A percentile compares a stretch with the other conserved stretches of the same genome.
Evolutionary conservation across 2,113 vertebrate genomes (phyloP).

Genomic region (Cygnus atratus): DNA sequence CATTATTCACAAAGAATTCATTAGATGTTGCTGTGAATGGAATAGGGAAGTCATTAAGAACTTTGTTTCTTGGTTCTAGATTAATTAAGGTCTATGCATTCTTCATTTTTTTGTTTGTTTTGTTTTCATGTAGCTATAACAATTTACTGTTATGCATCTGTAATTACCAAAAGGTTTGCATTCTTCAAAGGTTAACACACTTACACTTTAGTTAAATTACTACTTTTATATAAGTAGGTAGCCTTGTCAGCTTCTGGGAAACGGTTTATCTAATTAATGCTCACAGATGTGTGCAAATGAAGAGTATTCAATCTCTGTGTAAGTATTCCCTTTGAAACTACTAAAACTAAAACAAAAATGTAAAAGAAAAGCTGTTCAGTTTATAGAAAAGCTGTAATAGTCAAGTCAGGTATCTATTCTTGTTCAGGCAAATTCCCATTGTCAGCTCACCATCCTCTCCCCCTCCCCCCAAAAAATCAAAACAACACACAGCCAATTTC

Average conservation of each 20-base stretch:
- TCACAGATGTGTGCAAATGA: not conserved
- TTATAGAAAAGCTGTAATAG: not conserved
- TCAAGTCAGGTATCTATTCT: not conserved
- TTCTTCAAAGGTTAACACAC: not conserved
- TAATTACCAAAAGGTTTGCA: not conserved
- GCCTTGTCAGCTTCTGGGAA: not conserved
- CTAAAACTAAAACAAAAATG: not conserved
- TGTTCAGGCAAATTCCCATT: not conserved
- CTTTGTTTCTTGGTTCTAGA: not conserved
- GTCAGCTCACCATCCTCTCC: no score
- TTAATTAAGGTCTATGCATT: not conserved
- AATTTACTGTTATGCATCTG: not conserved
- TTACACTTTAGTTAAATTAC: not conserved
- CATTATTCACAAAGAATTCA: not conserved
- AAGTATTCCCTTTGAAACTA: not conserved
- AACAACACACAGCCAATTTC: not conserved
- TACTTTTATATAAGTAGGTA: not conserved
- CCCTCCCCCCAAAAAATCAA: not conserved
- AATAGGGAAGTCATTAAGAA: not conserved
- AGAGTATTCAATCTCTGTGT: not conserved
- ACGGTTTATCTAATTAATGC: slow-evolving; percentile 2
- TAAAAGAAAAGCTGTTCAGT: not conserved
- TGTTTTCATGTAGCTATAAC: not conserved
- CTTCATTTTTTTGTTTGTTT: not conserved
- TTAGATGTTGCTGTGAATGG: not conserved